Evolutionary conservation across 2,888 invertebrate genomes (phyloP), one percentile per base, ranked within the genome.

Genomic region (Caenorhabditis doughertyi): DNA sequence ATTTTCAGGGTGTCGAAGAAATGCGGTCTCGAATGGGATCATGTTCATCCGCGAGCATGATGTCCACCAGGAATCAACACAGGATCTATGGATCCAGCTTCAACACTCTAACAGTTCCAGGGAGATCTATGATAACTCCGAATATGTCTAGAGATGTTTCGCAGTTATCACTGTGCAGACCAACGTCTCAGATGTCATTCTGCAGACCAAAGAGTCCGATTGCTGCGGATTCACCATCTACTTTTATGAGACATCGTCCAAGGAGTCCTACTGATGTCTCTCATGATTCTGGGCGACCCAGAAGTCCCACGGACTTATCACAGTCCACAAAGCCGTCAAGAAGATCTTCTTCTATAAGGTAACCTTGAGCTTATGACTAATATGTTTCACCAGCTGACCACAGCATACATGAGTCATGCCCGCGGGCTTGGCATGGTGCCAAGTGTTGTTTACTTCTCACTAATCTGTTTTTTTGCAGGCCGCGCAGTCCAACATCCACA

Each of bases 131-230:
- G 51, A 89, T 89, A 44, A 89, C 88, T 13, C 88, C 88, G 35
- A 89, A 89, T 67, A 89, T 89, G 87, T 86, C 86, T 3, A 76
- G 88, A 9, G 87, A 89, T 65, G 86, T 87, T 0, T 87, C 87
- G 8, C 88, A 89, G 35, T 53, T 89, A 70, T 87, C 87, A 5
- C 67, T 85, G 39, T 85, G 87, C 42, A 77, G 84, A 0, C 85
- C 88, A 18, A 68, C 60, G 2, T 83, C 85, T 5, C 71, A 64
- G 39, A 77, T 81, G 83, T 84, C 85, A 11, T 84, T 84, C 53
- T 76, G 71, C n/a, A 60, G 85, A 42, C 80, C 85, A 32, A 79
- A 83, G 35, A 83, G 83, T 70, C 81, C 85, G 18, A 86, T 86
- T 25, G 83, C 84, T 1, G 62, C 47, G 7, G 86, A 86, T 49